Conservation (phyloP, 2,888 invertebrate species). For the Meta bourneti region DNA sequence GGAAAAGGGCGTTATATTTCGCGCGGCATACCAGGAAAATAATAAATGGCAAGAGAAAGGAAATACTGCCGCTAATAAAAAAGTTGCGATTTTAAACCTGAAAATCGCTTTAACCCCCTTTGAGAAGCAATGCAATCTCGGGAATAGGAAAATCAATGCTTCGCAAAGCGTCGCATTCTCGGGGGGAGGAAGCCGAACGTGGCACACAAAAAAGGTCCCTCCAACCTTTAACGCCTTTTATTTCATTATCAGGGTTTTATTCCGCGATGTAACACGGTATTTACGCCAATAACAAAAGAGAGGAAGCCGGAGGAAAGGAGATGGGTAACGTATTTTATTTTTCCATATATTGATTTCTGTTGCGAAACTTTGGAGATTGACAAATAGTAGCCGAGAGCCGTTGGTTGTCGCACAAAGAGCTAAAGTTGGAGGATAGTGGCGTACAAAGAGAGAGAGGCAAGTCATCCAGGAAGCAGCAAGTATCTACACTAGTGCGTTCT, state of each 20-base stretch:
- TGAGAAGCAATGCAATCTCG: constrained; percentile 7
- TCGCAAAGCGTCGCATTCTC: constrained; percentile 37
- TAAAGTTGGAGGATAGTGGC: constrained; percentile 43
- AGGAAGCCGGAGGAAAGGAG: constrained; percentile 2
- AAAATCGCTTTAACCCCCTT: constrained; percentile 54
- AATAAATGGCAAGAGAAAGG: constrained; percentile 53
- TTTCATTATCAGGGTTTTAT: constrained; percentile 66
- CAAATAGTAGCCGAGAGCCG: constrained; percentile 59
- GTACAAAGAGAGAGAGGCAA: constrained; percentile 52
- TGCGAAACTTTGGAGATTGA: constrained; percentile 42
- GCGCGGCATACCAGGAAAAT: constrained; percentile 55
- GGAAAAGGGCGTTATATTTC: constrained; percentile 45
- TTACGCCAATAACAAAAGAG: constrained; percentile 63
- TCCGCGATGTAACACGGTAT: constrained; percentile 50
- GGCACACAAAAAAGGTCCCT: neutral
- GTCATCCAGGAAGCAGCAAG: constrained; percentile 70
- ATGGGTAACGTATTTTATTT: constrained; percentile 60
- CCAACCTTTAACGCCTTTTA: constrained; percentile 57
- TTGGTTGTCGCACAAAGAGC: constrained; percentile 50
- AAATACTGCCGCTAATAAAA: constrained; percentile 6
- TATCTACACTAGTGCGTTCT: constrained; percentile 52
- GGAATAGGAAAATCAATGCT: constrained; percentile 52
- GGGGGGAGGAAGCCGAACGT: constrained; percentile 6
- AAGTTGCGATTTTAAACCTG: constrained; percentile 44
- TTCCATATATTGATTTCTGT: constrained; percentile 71